These are phyloP conservation scores for Malurus elegans DNA, from an alignment of 2,113 vertebrate genomes.

Conservation along the genomic window DNA sequence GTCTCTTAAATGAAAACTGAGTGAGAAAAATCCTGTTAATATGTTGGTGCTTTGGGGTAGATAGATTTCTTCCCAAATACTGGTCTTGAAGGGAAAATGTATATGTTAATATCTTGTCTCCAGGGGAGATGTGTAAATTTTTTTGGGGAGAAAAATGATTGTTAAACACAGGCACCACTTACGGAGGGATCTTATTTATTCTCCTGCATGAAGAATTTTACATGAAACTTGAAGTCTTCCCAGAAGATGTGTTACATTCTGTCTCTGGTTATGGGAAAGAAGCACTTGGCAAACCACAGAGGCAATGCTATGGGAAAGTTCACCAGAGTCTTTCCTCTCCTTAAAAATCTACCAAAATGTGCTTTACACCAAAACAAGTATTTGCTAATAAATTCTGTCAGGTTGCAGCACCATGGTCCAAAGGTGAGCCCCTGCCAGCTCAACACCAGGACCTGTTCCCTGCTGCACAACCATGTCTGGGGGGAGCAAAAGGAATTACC, in stretches of 20 bases:
- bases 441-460: no score
- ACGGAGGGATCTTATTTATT: background rate
- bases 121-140: background rate
- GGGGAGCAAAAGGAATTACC: background rate
- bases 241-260: background rate
- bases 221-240: background rate
- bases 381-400: background rate
- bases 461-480: background rate
- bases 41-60: background rate
- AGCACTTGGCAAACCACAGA: background rate
- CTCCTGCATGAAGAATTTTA: background rate
- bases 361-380: background rate
- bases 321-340: background rate
- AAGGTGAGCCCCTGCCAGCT: accelerated
- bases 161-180: background rate
- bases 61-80: background rate
- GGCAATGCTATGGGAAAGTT: background rate
- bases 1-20: background rate
- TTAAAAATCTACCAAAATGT: background rate
- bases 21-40: background rate
- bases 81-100: background rate
- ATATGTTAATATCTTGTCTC: background rate
- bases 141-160: background rate
- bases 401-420: background rate
- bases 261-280: background rate